phyloP scores from a whole-genome alignment of 64 coral and sea anemone species.

The Catalaphyllia jardinei region DNA sequence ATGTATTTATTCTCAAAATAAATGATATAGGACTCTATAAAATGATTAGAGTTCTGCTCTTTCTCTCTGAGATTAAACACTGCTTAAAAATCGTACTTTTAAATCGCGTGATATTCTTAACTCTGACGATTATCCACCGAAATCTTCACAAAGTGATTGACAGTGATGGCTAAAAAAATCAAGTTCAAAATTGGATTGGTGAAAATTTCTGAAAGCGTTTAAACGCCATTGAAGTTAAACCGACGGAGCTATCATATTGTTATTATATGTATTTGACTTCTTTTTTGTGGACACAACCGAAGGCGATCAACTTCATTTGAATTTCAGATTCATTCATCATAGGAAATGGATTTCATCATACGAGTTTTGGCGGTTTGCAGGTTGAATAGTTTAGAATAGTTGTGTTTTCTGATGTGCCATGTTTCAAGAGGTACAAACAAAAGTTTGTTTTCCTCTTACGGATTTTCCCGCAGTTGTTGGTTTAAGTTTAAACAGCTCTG shows the following conservation, averaged over 20 bases:
- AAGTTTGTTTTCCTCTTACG: background rate
- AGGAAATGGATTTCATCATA: conserved; percentile 4
- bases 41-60: background rate
- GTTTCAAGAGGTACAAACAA: conserved; percentile 38
- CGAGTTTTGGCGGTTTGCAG: conserved; percentile 19
- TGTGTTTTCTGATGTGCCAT: background rate
- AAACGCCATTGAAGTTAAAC: background rate
- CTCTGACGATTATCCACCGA: background rate
- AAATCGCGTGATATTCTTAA: conserved; percentile 7
- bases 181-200: conserved; percentile 3
- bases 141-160: background rate
- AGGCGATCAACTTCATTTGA: background rate
- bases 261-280: background rate
- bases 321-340: background rate
- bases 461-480: background rate
- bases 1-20: background rate
- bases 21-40: background rate
- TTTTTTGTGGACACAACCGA: background rate
- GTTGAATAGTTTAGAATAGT: background rate
- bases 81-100: background rate
- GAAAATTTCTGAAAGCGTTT: background rate
- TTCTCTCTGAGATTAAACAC: conserved; percentile 4
- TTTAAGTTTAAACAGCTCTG: background rate
- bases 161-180: background rate
- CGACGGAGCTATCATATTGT: too few relatives aligned